These are phyloP conservation scores for Chrysomela aeneicollis DNA, from an alignment of 2,888 invertebrate species.

Conservation along the genomic window DNA sequence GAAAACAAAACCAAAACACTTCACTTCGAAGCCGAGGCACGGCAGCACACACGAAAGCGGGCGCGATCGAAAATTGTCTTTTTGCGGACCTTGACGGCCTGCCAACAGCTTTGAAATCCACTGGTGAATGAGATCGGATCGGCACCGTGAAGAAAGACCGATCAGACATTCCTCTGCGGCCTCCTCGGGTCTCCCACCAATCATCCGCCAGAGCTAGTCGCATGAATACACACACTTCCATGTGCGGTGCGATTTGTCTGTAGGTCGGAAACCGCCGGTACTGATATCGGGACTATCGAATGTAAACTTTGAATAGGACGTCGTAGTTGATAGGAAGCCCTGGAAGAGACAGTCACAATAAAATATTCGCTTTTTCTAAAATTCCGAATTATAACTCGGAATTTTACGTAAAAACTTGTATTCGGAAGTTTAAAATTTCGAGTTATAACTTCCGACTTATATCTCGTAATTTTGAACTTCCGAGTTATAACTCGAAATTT, in stretches of 20 bases:
- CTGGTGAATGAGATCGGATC: background rate
- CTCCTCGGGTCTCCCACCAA: background rate
- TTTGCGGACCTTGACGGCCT: background rate
- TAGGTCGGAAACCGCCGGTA: background rate
- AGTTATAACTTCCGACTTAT: no score
- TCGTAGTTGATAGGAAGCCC: no score
- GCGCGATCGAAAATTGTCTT: background rate
- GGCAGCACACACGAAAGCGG: background rate
- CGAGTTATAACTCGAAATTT: no score
- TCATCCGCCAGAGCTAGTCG: background rate
- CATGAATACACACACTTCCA: background rate
- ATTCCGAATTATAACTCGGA: no score
- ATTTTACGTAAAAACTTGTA: no score
- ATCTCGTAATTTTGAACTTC: no score
- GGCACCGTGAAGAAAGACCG: no score
- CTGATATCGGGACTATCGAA: background rate
- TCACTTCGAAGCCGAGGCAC: background rate
- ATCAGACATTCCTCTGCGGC: background rate
- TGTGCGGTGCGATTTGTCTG: background rate
- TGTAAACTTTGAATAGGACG: no score
- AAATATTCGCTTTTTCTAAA: no score
- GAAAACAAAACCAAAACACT: constrained; percentile 1
- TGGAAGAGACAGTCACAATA: no score
- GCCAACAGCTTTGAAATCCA: background rate
- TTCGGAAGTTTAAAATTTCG: no score